Base-by-base conservation (phyloP, 2,888 invertebrate species). In the Taenaris catops region DNA sequence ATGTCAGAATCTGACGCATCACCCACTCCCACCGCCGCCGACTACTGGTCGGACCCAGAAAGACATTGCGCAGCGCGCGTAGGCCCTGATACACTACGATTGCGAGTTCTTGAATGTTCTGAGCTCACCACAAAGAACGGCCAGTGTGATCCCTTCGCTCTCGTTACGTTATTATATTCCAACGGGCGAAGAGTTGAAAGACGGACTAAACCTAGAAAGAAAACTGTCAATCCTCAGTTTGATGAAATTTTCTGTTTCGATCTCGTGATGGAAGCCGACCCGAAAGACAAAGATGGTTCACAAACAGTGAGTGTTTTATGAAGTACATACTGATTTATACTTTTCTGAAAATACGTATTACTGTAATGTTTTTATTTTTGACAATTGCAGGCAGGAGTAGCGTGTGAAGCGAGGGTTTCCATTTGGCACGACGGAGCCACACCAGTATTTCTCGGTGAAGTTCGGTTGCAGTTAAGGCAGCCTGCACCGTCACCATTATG, bases 121-220 rank as follows among this genome's bases (percentile, higher is more conserved):
- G 96, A 96, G 74, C 89, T 97, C 68, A 94, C 96, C 45, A 92
- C 96, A 50, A 95, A 94, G 70, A 95, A 95, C 78, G 95, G 96
- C 55, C 92, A 94, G 57, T 97, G 96, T 87, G 96, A 97, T 83
- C 96, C 97, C 6, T 96, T 93, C 78, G 95, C 95, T 49, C 89
- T 93, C 52, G 92, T 95, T 59, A 92, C 93, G 29, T 92, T 95
- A 38, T 88, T 91, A 41, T 94, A 94, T 75, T 92, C 93, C 42
- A 95, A 95, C 76, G 93, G 93, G 43, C 92, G 94, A 67, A 90
- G 92, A 76, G 91, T 94, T 55, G 89, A 92, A 50, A 92, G 93
- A 70, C 90, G 94, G 63, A 96, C 96, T 17, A 95, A 94, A 76
- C 92, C 94, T 44, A 92, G 92, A 70, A 96, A 96, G 88, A 97